Conservation (phyloP, 1,140 invertebrate genomes). For the Trichoplusia ni region DNA sequence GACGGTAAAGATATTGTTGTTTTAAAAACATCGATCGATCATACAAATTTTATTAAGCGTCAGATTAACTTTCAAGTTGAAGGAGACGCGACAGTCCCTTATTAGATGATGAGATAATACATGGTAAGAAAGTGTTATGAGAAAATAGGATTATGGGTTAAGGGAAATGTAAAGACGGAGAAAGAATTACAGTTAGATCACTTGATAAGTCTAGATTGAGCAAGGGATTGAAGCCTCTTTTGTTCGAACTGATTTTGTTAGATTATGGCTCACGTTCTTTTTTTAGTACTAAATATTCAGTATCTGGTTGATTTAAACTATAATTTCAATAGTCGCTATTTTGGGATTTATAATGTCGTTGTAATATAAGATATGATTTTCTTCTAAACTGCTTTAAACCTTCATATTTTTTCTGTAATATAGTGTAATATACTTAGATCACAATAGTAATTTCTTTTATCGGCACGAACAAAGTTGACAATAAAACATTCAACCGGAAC, state of each 20-base stretch:
- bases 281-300: no score
- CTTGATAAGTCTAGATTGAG: no score
- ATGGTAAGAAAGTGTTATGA: constrained; percentile 18
- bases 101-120: constrained; percentile 32
- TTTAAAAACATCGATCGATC: constrained; percentile 54
- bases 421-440: background rate
- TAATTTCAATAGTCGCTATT: no score
- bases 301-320: no score
- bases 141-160: constrained; percentile 27
- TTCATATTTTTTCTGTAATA: background rate
- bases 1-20: constrained; percentile 37
- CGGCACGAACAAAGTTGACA: constrained; percentile 30
- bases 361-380: no score
- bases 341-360: no score
- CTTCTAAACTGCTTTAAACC: background rate
- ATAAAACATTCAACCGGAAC: constrained; percentile 51
- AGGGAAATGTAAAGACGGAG: background rate
- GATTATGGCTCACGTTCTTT: no score
- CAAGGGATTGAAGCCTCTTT: no score
- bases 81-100: constrained; percentile 59
- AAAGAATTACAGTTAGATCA: no score
- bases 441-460: constrained; percentile 10
- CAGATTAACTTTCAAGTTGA: constrained; percentile 66
- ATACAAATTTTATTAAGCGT: constrained; percentile 63
- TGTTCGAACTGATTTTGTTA: no score